A percentile compares a stretch with the other conserved stretches of the same genome.
Evolutionary conservation across 2,113 vertebrate species (phyloP).

Genomic region (Brachyhypopomus gauderio): DNA sequence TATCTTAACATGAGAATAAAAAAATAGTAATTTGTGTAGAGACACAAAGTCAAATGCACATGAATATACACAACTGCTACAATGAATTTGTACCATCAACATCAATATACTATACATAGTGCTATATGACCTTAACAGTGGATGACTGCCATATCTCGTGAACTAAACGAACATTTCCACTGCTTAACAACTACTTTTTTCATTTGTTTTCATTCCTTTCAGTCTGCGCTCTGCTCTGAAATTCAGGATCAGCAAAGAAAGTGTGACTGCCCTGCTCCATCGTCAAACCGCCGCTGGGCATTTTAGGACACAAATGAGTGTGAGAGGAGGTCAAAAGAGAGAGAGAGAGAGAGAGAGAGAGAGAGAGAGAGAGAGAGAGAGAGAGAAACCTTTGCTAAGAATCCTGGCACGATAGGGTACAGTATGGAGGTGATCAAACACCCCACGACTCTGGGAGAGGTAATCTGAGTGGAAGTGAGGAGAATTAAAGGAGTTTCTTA

Average conservation of each 20-base stretch:
- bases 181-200: neutral
- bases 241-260: neutral
- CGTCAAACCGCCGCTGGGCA: neutral
- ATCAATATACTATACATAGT: neutral
- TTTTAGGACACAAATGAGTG: constrained; percentile 25
- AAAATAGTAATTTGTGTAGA: neutral
- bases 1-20: constrained; percentile 12
- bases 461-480: constrained; percentile 41
- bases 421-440: constrained; percentile 39
- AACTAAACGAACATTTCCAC: neutral
- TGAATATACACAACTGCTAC: neutral
- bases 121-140: no score
- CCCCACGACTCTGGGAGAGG: constrained; percentile 22
- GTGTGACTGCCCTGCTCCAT: neutral
- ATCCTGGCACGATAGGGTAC: neutral
- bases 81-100: neutral
- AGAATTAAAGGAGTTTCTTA: constrained; percentile 27
- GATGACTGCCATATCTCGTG: neutral
- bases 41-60: neutral
- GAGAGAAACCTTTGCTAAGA: neutral
- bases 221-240: neutral
- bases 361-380: neutral
- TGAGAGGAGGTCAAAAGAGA: neutral
- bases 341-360: neutral
- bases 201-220: no score